Evolutionary conservation across 2,113 vertebrate species (phyloP), one percentile per base, ranked within the genome.

Genomic region (Xiphias gladius): DNA sequence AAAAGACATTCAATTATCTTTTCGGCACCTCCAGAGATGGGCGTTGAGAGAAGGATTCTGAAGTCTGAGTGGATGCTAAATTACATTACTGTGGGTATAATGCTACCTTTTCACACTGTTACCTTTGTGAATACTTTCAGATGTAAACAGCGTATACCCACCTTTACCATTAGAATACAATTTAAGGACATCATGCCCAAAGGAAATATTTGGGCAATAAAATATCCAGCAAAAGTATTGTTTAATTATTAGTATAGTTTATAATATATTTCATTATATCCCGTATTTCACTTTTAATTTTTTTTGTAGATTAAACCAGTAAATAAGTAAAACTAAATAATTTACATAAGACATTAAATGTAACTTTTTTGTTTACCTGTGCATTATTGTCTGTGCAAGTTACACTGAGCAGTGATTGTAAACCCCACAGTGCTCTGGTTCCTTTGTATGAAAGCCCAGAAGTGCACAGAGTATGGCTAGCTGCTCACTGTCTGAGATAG

Each of bases 1-100:
- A 89, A 94, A 92, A 93, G 86, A 91, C 90, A 76, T 94, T 95
- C 89, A 95, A 93, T 95, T 94, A 94, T 89, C 82, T 73, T 58
- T 59, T 54, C 74, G 43, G 28, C 68, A 78, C 73, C 88, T 91
- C 85, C 69, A 59, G 89, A 89, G 87, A 88, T 83, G 63, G 63
- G 43, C 55, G 78, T 61, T 83, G 59, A 69, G 74, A 89, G 80
- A 73, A 88, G 37, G 74, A 66, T 65, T 72, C 67, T 89, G 74
- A 86, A 86, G 86, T 77, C 69, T 74, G 85, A 88, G 55, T 64
- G 76, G 79, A 81, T 84, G 73, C 86, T 91, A 88, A 93, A 91
- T 90, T 91, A 88, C 82, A 92, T 95, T 93, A 94, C 90, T 81
- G 90, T 80, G 65, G 78, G 86, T 75, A 91, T 95, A 76, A 95